Base-by-base conservation (phyloP, 1,140 invertebrate genomes). In the Nasonia longicornis region DNA sequence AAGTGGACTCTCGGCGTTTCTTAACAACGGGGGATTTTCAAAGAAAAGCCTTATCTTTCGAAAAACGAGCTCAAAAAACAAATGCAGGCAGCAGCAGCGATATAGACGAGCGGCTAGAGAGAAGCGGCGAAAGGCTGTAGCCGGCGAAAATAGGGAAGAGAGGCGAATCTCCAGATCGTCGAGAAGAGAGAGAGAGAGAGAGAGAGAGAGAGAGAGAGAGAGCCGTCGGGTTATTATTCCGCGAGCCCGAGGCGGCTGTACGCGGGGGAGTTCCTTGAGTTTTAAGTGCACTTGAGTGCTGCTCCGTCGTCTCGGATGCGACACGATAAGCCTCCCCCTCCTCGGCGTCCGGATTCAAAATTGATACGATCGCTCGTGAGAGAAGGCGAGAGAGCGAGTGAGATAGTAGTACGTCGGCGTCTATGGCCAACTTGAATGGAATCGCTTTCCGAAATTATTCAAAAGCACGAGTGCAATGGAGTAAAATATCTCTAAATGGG, bases 201-300 rank as follows among this genome's bases (percentile, higher is more conserved):
- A 26, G 63, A 67, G 64, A 48, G 20, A 66, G 79, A 29, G 10
- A 48, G 45, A 67, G 4, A 45, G 71, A 20, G n/a, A 6, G 35
- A 11, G 14, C 20, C 22, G 22, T 16, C 77, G 16, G 84, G 83
- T 84, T 84, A 84, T 85, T 84, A 86, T 86, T 84, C 80, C 75
- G 73, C 79, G 70, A 81, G 82, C 66, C 52, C 26, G 31, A 63
- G 79, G 72, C 52, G 38, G 38, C 38, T 8, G 38, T 1, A 63
- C 48, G 70, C 35, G 52, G 64, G 78, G 74, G 76, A 72, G 72
- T 83, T 84, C 52, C 80, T 85, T 84, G 85, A 86, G 83, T 85
- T 85, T 82, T 84, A 76, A 87, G 85, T 85, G 85, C 85, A 86
- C 85, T 87, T 80, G 82, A 84, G 84, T 79, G 84, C 82, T 85